phyloP scores from a whole-genome alignment of 2,113 vertebrate genomes.

The Penelope pileata region DNA sequence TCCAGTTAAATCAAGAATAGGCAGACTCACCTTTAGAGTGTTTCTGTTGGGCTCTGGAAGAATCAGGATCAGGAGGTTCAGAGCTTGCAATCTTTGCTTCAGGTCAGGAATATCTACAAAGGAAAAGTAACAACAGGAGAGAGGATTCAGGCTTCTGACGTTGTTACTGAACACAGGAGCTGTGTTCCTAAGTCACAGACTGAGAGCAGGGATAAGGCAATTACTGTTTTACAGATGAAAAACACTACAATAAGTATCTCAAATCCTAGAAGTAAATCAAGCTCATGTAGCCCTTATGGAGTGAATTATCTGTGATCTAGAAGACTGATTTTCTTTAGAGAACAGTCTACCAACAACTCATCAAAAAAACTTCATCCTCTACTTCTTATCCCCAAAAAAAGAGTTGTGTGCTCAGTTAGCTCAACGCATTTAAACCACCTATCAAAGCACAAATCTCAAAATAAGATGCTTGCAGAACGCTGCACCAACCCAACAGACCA shows the following conservation, averaged over 20 bases:
- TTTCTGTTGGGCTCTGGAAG: conserved; percentile 90
- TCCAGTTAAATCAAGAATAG: neutral
- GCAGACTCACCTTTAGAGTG: conserved; percentile 84
- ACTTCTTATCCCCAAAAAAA: neutral
- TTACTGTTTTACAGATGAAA: neutral
- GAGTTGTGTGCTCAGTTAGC: neutral
- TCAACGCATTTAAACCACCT: neutral
- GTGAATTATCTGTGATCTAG: neutral
- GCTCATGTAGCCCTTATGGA: neutral
- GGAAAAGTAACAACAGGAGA: neutral
- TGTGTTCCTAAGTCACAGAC: neutral
- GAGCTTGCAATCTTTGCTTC: conserved; percentile 88
- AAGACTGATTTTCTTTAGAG: neutral
- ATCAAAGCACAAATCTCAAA: neutral
- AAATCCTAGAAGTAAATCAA: neutral
- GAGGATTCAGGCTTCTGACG: neutral
- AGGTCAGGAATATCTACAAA: conserved; percentile 84
- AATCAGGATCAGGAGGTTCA: conserved; percentile 88
- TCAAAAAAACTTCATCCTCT: neutral
- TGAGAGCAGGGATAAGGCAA: neutral
- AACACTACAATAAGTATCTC: neutral
- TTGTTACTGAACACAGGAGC: neutral
- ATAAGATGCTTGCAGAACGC: neutral
- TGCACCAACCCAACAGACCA: neutral
- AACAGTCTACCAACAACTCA: neutral